These are phyloP conservation scores for Haemorhous mexicanus DNA, from an alignment of 2,113 vertebrate genomes.

Conservation along the genomic window DNA sequence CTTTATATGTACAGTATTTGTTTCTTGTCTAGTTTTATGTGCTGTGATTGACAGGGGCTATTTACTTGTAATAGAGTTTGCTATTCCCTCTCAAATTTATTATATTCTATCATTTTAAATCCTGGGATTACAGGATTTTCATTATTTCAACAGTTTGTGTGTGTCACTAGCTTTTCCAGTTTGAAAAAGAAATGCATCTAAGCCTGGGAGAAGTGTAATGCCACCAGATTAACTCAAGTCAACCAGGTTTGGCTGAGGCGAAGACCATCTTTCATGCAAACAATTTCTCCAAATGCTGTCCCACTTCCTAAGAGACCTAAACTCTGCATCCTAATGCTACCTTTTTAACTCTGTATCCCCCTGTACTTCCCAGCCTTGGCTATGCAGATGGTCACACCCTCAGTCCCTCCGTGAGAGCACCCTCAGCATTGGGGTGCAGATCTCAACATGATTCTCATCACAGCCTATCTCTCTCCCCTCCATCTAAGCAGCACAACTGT, in stretches of 20 bases:
- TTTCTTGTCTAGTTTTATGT: not conserved
- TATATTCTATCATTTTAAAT: not conserved
- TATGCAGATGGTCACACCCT: rapidly evolving
- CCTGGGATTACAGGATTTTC: not conserved
- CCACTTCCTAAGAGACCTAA: not conserved
- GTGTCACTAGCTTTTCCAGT: not conserved
- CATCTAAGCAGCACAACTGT: not conserved
- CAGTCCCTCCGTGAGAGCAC: rapidly evolving
- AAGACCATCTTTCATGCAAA: not conserved
- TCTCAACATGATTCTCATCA: rapidly evolving
- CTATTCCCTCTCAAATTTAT: not conserved
- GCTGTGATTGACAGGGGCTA: not conserved
- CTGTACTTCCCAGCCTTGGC: not conserved
- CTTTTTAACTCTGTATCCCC: not conserved
- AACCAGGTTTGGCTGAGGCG: not conserved
- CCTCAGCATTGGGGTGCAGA: rapidly evolving
- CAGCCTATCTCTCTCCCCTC: not conserved
- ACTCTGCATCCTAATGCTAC: not conserved
- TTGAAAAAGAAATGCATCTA: not conserved
- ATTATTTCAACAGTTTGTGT: not conserved
- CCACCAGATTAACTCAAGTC: not conserved
- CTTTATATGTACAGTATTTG: not conserved
- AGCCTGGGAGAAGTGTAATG: not conserved
- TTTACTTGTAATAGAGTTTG: not conserved
- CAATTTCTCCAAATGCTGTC: not conserved